A percentile compares a stretch with the other conserved stretches of the same genome.
Evolutionary conservation across 2,888 invertebrate species (phyloP).

Genomic region (Agriotes lineatus): DNA sequence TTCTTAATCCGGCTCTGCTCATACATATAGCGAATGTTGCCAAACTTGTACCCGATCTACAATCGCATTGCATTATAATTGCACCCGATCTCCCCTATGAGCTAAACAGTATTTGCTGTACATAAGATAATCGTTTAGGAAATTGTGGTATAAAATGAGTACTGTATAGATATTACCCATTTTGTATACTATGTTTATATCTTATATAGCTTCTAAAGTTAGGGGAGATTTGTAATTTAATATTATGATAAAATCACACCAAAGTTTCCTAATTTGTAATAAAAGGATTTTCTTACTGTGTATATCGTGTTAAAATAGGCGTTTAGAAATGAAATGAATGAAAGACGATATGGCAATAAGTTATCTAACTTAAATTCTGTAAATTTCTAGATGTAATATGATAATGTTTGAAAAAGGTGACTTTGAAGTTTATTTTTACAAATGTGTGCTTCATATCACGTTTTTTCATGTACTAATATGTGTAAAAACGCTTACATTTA

Average conservation of each 20-base stretch:
- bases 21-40: too few species aligned
- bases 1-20: too few species aligned
- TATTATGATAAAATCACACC: conserved; percentile 44
- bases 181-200: conserved; percentile 39
- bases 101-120: conserved; percentile 27
- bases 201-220: conserved; percentile 24
- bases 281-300: conserved; percentile 14
- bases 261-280: conserved; percentile 46
- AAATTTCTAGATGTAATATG: conserved; percentile 16
- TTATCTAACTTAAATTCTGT: conserved; percentile 26
- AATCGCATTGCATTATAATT: too few species aligned
- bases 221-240: conserved; percentile 31
- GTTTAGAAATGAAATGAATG: neutral
- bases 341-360: conserved; percentile 41
- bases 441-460: conserved; percentile 34
- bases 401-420: conserved; percentile 18
- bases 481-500: conserved; percentile 26
- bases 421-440: conserved; percentile 35
- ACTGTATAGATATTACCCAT: conserved; percentile 17
- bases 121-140: conserved; percentile 12
- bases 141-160: conserved; percentile 5
- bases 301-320: conserved; percentile 9
- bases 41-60: too few species aligned
- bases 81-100: too few species aligned
- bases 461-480: conserved; percentile 18